A percentile compares a stretch with the other conserved stretches of the same genome.
These are phyloP conservation scores for Oreocharis arfaki DNA, from an alignment of 2,113 vertebrate genomes.

Conservation along the genomic window DNA sequence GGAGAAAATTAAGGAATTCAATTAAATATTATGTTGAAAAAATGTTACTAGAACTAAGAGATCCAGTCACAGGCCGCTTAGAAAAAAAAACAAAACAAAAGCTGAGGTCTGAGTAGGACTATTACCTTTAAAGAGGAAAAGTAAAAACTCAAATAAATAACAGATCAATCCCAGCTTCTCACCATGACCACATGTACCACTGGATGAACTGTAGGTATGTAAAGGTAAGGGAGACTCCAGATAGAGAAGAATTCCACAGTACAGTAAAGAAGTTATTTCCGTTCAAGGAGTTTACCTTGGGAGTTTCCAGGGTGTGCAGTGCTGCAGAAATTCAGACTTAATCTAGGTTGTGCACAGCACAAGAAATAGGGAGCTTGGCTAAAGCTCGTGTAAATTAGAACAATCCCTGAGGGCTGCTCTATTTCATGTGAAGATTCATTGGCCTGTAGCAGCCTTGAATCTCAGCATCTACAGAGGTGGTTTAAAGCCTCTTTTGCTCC, in stretches of 20 bases:
- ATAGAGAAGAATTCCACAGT: neutral
- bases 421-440: neutral
- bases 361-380: conserved; percentile 10
- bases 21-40: neutral
- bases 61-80: neutral
- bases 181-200: neutral
- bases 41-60: neutral
- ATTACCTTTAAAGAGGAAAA: neutral
- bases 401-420: conserved; percentile 39
- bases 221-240: neutral
- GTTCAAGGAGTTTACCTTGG: conserved; percentile 4
- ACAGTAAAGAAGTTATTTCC: neutral
- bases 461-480: neutral
- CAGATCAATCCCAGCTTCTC: neutral
- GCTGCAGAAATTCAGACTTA: conserved; percentile 28
- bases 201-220: neutral
- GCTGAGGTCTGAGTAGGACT: neutral
- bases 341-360: neutral
- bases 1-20: neutral
- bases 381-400: conserved; percentile 36
- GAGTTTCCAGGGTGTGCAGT: conserved; percentile 26
- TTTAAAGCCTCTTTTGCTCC: neutral
- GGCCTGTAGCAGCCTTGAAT: conserved; percentile 18
- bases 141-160: neutral
- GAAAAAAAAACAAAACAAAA: neutral